Conservation (phyloP, 2,888 invertebrate genomes). For the Cataglyphis rosenhaueri region DNA sequence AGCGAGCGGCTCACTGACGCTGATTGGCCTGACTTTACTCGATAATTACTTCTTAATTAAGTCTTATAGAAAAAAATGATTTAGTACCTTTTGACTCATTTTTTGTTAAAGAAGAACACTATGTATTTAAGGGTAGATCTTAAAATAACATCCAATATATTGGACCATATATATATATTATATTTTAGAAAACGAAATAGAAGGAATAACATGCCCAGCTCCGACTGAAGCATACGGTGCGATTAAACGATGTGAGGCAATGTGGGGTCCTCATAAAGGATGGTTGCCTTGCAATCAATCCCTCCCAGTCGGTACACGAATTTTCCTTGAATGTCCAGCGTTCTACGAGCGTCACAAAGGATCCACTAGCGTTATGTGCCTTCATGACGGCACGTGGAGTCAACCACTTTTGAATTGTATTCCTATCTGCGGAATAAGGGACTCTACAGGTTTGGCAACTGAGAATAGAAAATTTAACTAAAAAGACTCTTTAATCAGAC, state of each 20-base stretch:
- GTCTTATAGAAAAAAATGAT: no score
- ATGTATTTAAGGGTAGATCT: no score
- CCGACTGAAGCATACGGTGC: slow-evolving; percentile 67
- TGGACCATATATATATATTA: background rate
- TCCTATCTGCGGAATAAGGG: slow-evolving; percentile 80
- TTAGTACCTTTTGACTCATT: no score
- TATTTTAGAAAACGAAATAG: slow-evolving; percentile 37
- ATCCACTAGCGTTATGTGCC: slow-evolving; percentile 79
- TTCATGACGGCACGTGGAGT: slow-evolving; percentile 85
- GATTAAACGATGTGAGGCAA: slow-evolving; percentile 77
- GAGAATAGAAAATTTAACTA: background rate
- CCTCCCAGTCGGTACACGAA: slow-evolving; percentile 81
- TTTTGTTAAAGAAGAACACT: no score
- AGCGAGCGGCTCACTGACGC: no score
- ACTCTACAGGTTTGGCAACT: slow-evolving; percentile 66
- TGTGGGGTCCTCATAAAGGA: slow-evolving; percentile 76
- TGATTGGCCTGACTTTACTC: no score
- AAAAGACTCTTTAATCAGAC: background rate
- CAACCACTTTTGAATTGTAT: slow-evolving; percentile 82
- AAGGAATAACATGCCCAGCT: slow-evolving; percentile 73
- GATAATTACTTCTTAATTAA: no score
- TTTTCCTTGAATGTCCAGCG: slow-evolving; percentile 81
- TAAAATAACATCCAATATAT: no score
- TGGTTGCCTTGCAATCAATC: slow-evolving; percentile 80
- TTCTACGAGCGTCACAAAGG: slow-evolving; percentile 80